Evolutionary conservation across 2,113 vertebrate species (phyloP).

Genomic region (Myotis yumanensis): DNA sequence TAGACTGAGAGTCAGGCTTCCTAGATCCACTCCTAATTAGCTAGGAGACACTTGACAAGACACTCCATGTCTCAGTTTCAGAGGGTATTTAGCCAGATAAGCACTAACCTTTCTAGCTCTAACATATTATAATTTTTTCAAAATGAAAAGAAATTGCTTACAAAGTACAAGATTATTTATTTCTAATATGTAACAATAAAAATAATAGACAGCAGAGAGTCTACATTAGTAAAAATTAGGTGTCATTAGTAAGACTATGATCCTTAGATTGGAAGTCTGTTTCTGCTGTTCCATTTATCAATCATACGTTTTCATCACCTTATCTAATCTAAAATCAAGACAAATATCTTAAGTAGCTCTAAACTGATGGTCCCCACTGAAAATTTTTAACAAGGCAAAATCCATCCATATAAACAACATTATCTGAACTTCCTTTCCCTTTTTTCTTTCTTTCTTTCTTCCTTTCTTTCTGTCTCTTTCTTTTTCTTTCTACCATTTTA

Average conservation of each 20-base stretch:
- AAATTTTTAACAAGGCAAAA: not conserved
- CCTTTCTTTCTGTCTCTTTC: too few species aligned
- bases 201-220: not conserved
- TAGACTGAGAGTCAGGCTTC: not conserved
- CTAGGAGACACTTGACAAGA: not conserved
- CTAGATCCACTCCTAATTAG: not conserved
- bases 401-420: not conserved
- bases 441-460: too few species aligned
- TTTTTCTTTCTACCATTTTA: too few species aligned
- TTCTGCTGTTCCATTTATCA: not conserved
- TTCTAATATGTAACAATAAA: not conserved
- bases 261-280: not conserved
- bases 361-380: not conserved
- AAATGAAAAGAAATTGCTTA: conserved; percentile 11
- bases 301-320: not conserved
- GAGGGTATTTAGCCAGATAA: not conserved
- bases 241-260: not conserved
- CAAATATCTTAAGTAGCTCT: not conserved
- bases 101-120: not conserved
- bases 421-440: not conserved
- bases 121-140: not conserved
- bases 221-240: not conserved
- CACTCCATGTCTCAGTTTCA: not conserved
- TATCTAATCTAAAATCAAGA: not conserved
- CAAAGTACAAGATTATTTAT: not conserved